Percentiles rank a stretch among this genome's conserved stretches.
These are phyloP conservation scores for Protaetia brevitarsis DNA, from an alignment of 1,140 invertebrate species.

Conservation along the genomic window DNA sequence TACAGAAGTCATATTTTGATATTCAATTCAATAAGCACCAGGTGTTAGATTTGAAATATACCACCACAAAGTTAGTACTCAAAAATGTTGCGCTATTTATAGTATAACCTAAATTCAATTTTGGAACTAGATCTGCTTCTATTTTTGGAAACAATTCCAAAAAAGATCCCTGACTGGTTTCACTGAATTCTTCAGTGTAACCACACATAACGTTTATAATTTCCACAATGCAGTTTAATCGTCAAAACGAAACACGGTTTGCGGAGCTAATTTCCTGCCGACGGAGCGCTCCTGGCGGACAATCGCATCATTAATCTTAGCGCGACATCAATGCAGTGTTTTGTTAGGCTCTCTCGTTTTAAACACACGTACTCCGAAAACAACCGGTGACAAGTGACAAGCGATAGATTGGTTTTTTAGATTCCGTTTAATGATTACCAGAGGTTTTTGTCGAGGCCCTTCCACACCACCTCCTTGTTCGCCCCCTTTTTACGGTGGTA, in stretches of 20 bases:
- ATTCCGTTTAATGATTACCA: slow-evolving; percentile 38
- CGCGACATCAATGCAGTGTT: slow-evolving; percentile 39
- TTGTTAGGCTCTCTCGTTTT: slow-evolving; percentile 36
- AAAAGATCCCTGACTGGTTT: not conserved
- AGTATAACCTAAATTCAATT: not conserved
- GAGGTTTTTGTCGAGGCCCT: slow-evolving; percentile 29
- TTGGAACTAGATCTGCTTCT: not conserved
- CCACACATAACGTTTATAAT: slow-evolving; percentile 19
- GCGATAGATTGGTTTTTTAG: slow-evolving; percentile 42
- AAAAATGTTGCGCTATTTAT: not conserved
- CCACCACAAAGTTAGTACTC: no score
- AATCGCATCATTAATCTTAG: slow-evolving; percentile 42
- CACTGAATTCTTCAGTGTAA: not conserved
- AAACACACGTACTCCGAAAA: slow-evolving; percentile 38
- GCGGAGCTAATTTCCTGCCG: slow-evolving; percentile 41
- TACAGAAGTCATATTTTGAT: no score
- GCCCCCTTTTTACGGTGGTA: slow-evolving; percentile 2
- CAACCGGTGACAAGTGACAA: slow-evolving; percentile 42
- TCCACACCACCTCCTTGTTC: slow-evolving; percentile 22
- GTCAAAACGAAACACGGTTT: slow-evolving; percentile 30
- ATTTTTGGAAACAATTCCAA: not conserved
- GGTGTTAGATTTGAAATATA: no score
- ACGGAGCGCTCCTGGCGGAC: slow-evolving; percentile 31
- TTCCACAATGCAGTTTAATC: slow-evolving; percentile 23
- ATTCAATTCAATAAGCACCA: no score